Percentiles rank a stretch among this genome's conserved stretches.
phyloP scores from a whole-genome alignment of 2,113 vertebrate species.

The Brachypodius melanocephalos region DNA sequence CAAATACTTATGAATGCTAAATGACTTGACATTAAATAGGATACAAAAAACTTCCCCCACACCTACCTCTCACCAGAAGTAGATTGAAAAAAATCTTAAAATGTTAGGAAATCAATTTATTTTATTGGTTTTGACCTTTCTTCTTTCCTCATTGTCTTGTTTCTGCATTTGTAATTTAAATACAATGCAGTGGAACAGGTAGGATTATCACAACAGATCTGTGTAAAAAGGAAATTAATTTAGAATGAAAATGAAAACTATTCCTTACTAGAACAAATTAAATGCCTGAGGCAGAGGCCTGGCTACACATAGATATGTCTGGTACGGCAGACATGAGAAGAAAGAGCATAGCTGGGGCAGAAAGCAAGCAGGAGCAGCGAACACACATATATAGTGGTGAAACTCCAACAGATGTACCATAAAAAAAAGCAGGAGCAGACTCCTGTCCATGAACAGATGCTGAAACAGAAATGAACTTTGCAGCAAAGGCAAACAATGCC shows the following conservation, averaged over 20 bases:
- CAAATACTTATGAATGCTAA: neutral
- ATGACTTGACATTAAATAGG: neutral
- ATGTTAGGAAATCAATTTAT: neutral
- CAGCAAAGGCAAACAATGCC: slow-evolving; percentile 3
- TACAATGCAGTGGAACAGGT: neutral
- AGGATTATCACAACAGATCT: neutral
- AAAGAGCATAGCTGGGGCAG: neutral
- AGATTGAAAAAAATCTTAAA: neutral
- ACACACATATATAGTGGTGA: neutral
- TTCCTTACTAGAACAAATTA: neutral
- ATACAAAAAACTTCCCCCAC: neutral
- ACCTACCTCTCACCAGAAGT: neutral
- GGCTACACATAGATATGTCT: neutral
- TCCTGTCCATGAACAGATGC: neutral
- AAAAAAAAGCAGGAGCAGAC: neutral
- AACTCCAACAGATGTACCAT: neutral
- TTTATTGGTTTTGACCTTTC: neutral
- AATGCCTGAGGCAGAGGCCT: neutral
- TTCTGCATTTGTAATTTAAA: neutral
- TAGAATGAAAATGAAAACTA: neutral
- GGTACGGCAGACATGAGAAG: neutral
- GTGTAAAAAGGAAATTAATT: neutral
- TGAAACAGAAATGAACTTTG: slow-evolving; percentile 43
- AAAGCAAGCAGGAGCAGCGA: neutral
- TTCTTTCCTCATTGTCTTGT: neutral